These are phyloP conservation scores for Vulpes ferrilata DNA, from an alignment of 2,113 vertebrate genomes.

Conservation along the genomic window DNA sequence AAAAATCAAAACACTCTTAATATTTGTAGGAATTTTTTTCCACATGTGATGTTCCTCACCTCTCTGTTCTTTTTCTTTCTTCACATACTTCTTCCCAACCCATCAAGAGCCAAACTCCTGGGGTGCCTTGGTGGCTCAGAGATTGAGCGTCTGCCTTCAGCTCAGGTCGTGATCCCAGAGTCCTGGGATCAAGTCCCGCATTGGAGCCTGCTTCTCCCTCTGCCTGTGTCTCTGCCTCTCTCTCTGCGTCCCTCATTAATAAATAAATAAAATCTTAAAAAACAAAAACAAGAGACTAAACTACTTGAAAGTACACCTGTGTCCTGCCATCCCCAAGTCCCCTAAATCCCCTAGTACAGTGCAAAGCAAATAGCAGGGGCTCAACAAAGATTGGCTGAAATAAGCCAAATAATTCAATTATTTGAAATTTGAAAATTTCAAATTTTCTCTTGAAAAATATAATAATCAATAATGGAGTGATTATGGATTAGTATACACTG, in stretches of 20 bases:
- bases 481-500: not conserved
- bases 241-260: no score
- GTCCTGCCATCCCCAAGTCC: not conserved
- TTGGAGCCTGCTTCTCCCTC: no score
- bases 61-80: not conserved
- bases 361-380: not conserved
- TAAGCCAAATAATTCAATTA: not conserved
- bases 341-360: not conserved
- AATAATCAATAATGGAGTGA: not conserved
- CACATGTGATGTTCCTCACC: not conserved
- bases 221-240: no score
- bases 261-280: no score
- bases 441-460: not conserved
- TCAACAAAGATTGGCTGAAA: not conserved
- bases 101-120: not conserved
- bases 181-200: no score
- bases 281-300: not conserved
- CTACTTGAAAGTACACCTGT: not conserved
- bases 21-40: not conserved
- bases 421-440: no score
- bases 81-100: not conserved
- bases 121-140: no score
- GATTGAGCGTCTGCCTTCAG: no score
- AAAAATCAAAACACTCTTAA: not conserved
- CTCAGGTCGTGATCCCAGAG: no score